These are phyloP conservation scores for Belonocnema kinseyi DNA, from an alignment of 1,140 invertebrate genomes.

Conservation along the genomic window DNA sequence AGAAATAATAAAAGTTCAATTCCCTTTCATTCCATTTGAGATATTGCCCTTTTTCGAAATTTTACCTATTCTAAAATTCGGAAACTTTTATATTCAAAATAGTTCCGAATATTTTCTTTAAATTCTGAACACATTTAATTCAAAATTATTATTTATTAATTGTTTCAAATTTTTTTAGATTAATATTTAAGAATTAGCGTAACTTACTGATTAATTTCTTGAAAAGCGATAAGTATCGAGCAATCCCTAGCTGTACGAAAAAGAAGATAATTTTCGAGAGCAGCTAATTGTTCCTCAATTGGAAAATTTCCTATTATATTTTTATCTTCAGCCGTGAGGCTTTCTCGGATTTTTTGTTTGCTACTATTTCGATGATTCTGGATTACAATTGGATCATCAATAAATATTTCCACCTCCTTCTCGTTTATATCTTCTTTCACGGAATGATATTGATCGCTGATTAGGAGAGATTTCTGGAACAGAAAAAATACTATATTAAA, in stretches of 20 bases:
- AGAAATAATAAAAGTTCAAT: no score
- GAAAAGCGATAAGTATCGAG: conserved; percentile 77
- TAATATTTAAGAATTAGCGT: conserved; percentile 30
- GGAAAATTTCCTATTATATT: conserved; percentile 32
- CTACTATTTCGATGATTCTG: background rate
- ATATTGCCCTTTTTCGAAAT: no score
- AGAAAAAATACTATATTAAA: conserved; percentile 7
- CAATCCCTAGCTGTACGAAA: conserved; percentile 77
- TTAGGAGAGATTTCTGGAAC: conserved; percentile 36
- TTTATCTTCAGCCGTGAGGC: conserved; percentile 30
- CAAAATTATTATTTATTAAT: no score
- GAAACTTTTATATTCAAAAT: background rate
- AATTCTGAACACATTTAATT: no score
- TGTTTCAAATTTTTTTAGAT: background rate
- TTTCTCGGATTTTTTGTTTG: conserved; percentile 31
- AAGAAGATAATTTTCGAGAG: conserved; percentile 75
- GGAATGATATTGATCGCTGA: conserved; percentile 17
- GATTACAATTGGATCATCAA: background rate
- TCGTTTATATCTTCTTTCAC: conserved; percentile 2
- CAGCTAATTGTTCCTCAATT: conserved; percentile 38
- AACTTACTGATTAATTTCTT: conserved; percentile 64
- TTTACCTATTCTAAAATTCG: background rate
- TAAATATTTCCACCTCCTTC: background rate
- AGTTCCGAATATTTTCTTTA: no score
- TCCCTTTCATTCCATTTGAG: no score